A percentile compares a stretch with the other conserved stretches of the same genome.
phyloP scores from a whole-genome alignment of 2,888 invertebrate species.

The Listrodromus nycthemerus region DNA sequence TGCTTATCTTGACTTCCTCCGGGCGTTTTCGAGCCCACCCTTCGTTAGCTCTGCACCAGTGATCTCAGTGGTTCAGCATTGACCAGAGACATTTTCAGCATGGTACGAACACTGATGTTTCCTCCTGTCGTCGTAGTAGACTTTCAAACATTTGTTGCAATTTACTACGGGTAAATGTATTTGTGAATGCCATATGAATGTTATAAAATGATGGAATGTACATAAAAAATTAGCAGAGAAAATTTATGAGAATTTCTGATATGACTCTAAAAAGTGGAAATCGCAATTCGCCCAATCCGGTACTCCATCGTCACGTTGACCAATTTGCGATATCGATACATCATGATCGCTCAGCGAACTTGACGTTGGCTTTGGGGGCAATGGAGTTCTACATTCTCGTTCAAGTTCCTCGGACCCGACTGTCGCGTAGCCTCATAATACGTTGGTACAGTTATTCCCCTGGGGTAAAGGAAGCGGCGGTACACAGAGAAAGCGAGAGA shows the following conservation, averaged over 20 bases:
- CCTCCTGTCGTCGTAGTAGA: no score
- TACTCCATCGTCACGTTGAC: not conserved
- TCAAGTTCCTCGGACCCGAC: conserved; percentile 19
- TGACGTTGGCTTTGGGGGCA: conserved; percentile 52
- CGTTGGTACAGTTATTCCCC: conserved; percentile 51
- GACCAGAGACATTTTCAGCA: not conserved
- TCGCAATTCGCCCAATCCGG: not conserved
- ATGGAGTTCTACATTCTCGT: conserved; percentile 11
- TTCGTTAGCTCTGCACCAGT: not conserved
- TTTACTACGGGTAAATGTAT: no score
- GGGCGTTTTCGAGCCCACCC: not conserved
- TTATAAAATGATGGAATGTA: no score
- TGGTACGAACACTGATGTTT: not conserved
- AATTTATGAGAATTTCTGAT: not conserved
- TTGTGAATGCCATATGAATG: no score
- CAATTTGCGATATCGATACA: conserved; percentile 66
- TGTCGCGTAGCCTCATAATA: conserved; percentile 46
- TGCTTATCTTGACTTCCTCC: not conserved
- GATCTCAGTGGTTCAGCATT: not conserved
- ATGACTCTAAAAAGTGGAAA: not conserved
- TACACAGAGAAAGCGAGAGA: conserved; percentile 55
- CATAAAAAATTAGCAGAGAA: not conserved
- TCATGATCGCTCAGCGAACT: conserved; percentile 72
- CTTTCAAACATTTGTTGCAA: no score
- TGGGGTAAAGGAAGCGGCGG: conserved; percentile 22